These are phyloP conservation scores for Platyscapa corneri DNA, from an alignment of 1,140 invertebrate genomes.

Conservation along the genomic window DNA sequence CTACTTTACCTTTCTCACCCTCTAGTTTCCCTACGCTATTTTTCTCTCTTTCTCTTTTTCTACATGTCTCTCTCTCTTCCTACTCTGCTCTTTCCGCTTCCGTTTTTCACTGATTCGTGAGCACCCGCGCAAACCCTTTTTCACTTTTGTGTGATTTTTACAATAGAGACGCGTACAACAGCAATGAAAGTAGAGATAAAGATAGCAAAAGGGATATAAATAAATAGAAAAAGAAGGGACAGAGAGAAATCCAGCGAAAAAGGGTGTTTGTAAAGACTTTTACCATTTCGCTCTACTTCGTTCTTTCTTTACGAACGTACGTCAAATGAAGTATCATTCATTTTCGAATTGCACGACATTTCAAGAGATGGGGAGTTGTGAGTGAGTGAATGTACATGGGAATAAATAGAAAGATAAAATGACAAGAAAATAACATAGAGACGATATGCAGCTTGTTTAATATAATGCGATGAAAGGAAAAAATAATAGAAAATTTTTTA, in stretches of 20 bases:
- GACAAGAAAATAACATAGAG: constrained; percentile 22
- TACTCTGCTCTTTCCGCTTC: constrained; percentile 18
- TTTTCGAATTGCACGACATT: constrained; percentile 57
- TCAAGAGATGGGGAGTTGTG: constrained; percentile 53
- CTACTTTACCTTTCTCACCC: constrained; percentile 41
- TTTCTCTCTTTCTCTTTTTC: not conserved
- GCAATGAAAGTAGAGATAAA: constrained; percentile 2
- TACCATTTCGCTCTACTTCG: constrained; percentile 29
- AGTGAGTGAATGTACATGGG: constrained; percentile 22
- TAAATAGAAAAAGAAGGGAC: not conserved
- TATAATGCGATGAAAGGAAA: constrained; percentile 34
- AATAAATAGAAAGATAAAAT: constrained; percentile 14
- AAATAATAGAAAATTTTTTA: not conserved
- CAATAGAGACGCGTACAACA: constrained; percentile 56
- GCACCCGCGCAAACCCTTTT: constrained; percentile 28
- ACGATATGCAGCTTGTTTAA: not conserved
- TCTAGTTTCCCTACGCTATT: constrained; percentile 30
- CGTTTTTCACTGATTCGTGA: not conserved
- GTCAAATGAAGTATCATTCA: constrained; percentile 60
- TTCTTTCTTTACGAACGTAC: constrained; percentile 50
- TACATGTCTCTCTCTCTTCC: not conserved
- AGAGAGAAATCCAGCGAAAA: constrained; percentile 2
- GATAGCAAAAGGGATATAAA: not conserved
- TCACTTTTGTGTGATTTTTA: constrained; percentile 64
- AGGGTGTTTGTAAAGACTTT: constrained; percentile 23